Evolutionary conservation across 2,888 invertebrate species (phyloP), one percentile per base, ranked within the genome.

Genomic region (Cataglyphis rosenhaueri): DNA sequence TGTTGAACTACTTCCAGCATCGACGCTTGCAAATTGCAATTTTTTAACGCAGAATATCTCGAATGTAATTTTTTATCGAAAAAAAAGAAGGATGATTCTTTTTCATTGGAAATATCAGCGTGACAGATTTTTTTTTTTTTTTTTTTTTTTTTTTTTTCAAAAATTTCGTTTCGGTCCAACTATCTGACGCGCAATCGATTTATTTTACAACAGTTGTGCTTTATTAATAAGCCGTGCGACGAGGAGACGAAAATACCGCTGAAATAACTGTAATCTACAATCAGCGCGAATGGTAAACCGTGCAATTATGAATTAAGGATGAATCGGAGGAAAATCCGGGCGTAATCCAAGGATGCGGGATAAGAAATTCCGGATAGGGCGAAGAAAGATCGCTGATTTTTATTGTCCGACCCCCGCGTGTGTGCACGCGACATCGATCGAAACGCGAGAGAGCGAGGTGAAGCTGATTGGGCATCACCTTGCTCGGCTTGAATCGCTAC

Each of bases 241-340:
- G 32, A 73, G 48, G 64, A 64, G 59, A 78, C 65, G 83, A 82
- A 81, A 61, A 32, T 32, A 55, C 70, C 21, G 44, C 18, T 76
- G 35, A 82, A 87, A 94, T 93, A 89, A 89, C 92, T 94, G 87
- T 94, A 93, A 94, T 94, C 91, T 93, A 92, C 94, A 94, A 94
- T 94, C 93, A 94, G 87, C 85, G 85, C 78, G 52, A 79, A 65
- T 66, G 66, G 75, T 81, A 87, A 87, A 92, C 86, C 90, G 86
- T 93, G 86, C 91, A 94, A 94, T 94, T 94, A 94, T 85, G 89
- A 88, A 87, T 88, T 88, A 88, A 89, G 89, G 88, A 81, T 84
- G 89, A 89, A 84, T 88, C 84, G 88, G 84, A 86, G 86, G 68
- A 81, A 79, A 76, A 88, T 82, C 57, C 57, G 65, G 68, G 61